Conservation (phyloP, 1,140 invertebrate species). For the Heliconius melpomene region DNA sequence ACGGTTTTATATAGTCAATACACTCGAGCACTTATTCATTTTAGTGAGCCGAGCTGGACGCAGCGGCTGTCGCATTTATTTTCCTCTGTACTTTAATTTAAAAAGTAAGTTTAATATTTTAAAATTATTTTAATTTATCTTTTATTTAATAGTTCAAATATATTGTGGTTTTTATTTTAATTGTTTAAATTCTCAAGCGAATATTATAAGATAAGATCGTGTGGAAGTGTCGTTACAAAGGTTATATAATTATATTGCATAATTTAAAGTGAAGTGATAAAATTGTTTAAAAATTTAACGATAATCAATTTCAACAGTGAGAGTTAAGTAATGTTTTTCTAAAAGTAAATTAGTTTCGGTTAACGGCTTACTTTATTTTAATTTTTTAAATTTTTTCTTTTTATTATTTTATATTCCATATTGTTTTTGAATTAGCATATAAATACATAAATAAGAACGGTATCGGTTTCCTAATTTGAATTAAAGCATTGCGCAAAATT, state of each 20-base stretch:
- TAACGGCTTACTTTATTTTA: neutral
- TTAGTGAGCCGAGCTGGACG: constrained; percentile 63
- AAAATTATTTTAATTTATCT: constrained; percentile 23
- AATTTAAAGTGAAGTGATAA: constrained; percentile 36
- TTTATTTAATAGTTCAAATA: constrained; percentile 28
- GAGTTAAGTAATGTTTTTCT: neutral
- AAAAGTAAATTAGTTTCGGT: neutral
- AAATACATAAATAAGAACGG: neutral
- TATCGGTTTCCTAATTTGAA: no score
- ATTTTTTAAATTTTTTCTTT: neutral
- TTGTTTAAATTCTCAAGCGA: neutral
- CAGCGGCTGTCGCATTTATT: constrained; percentile 61
- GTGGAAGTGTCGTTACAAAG: constrained; percentile 32
- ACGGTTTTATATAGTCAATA: constrained; percentile 76
- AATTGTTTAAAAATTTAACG: neutral
- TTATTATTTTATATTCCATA: no score
- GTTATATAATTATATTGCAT: constrained; percentile 42
- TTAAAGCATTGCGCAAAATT: no score
- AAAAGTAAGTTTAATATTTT: constrained; percentile 67
- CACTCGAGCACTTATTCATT: constrained; percentile 63
- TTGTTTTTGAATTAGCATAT: neutral
- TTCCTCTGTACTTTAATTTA: constrained; percentile 60
- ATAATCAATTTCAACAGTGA: neutral
- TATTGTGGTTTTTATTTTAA: neutral
- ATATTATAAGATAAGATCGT: constrained; percentile 8